A percentile compares a stretch with the other conserved stretches of the same genome.
Conservation (phyloP, 2,888 invertebrate genomes). For the Lymantria monacha region DNA sequence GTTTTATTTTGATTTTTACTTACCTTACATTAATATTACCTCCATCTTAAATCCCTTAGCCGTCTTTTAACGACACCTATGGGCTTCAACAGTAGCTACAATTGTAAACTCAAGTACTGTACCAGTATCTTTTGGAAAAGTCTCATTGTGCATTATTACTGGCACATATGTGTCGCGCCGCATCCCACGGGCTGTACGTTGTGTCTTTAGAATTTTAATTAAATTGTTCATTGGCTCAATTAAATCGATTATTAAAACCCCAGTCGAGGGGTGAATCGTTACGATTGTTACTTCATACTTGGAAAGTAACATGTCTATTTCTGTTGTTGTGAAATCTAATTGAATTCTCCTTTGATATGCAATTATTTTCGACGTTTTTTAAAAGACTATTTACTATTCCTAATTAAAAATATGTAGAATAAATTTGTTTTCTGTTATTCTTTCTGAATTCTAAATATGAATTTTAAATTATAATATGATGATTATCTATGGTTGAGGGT, state of each 20-base stretch:
- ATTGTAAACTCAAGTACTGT: too few species aligned
- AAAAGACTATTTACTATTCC: too few species aligned
- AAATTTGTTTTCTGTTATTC: too few species aligned
- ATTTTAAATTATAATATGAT: too few species aligned
- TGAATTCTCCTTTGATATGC: constrained; percentile 14
- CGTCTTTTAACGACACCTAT: too few species aligned
- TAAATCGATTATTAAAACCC: constrained; percentile 69
- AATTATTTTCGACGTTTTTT: neutral
- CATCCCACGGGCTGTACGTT: constrained; percentile 50
- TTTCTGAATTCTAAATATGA: too few species aligned
- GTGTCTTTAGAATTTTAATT: constrained; percentile 75
- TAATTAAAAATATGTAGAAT: too few species aligned
- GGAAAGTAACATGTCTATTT: constrained; percentile 20
- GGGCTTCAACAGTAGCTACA: too few species aligned
- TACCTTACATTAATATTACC: too few species aligned
- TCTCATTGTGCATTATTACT: constrained; percentile 18
- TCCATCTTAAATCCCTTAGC: too few species aligned
- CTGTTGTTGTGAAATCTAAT: constrained; percentile 15
- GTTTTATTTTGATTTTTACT: too few species aligned
- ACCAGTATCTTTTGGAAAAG: constrained; percentile 21
- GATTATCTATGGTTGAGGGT: too few species aligned
- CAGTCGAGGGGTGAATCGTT: constrained; percentile 38
- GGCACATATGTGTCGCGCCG: constrained; percentile 40
- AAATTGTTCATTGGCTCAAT: constrained; percentile 78
- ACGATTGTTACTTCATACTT: constrained; percentile 34